phyloP scores from a whole-genome alignment of 2,888 invertebrate species.

The Clepsis dumicolana region DNA sequence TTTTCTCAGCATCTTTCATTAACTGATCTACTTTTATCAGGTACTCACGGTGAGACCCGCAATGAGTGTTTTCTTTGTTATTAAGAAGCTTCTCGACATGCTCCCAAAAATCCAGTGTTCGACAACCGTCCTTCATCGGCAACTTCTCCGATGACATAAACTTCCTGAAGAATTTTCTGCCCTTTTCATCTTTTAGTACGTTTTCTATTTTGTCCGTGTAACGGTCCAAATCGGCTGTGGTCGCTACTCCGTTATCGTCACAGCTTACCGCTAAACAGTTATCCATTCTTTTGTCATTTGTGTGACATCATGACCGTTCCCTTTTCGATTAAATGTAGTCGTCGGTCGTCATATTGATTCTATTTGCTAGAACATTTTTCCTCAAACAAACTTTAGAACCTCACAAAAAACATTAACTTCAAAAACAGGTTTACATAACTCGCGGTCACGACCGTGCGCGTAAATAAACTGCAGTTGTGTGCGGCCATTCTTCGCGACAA shows the following conservation, averaged over 20 bases:
- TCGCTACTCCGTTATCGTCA: constrained; percentile 74
- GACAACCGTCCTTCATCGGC: constrained; percentile 73
- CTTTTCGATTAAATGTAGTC: constrained; percentile 64
- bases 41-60: constrained; percentile 64
- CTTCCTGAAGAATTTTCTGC: constrained; percentile 76
- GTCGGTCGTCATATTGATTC: constrained; percentile 23
- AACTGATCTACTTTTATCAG: constrained; percentile 67
- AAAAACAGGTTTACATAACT: constrained; percentile 72
- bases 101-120: constrained; percentile 76
- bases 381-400: constrained; percentile 7
- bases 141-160: constrained; percentile 79
- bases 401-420: constrained; percentile 55
- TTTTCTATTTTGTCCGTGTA: constrained; percentile 83
- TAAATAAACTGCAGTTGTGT: constrained; percentile 70
- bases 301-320: constrained; percentile 55
- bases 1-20: constrained; percentile 73
- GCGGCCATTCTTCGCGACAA: constrained; percentile 51
- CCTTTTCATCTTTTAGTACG: constrained; percentile 79
- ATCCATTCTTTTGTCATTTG: constrained; percentile 75
- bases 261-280: constrained; percentile 80
- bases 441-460: constrained; percentile 54
- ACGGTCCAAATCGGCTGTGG: constrained; percentile 80
- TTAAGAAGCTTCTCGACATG: constrained; percentile 69
- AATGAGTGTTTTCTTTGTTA: constrained; percentile 67
- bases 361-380: constrained; percentile 2